Evolutionary conservation across 2,888 invertebrate species (phyloP).

Genomic region (Hyposoter dolosus): DNA sequence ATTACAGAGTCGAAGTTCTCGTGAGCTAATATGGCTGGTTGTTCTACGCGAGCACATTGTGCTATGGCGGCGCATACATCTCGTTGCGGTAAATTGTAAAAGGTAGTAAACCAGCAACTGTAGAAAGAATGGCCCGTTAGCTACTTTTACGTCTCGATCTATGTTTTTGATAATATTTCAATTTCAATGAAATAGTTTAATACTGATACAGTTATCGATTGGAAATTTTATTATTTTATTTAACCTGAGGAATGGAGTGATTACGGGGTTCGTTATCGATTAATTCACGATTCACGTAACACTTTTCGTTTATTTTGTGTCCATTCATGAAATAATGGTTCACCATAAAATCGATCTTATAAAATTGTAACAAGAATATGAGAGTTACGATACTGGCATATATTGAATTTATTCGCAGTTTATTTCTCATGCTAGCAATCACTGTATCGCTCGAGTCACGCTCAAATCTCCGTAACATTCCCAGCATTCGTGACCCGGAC

Average conservation of each 20-base stretch:
- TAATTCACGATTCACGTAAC: background rate
- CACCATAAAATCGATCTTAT: background rate
- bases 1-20: conserved; percentile 69
- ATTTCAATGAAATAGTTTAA: background rate
- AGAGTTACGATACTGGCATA: background rate
- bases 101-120: conserved; percentile 2
- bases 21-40: conserved; percentile 73
- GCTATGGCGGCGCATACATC: conserved; percentile 5
- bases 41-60: conserved; percentile 73
- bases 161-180: conserved; percentile 4
- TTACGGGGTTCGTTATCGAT: background rate
- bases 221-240: background rate
- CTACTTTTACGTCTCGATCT: background rate
- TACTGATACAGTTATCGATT: background rate
- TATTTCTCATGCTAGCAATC: conserved; percentile 15
- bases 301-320: background rate
- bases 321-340: background rate
- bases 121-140: background rate
- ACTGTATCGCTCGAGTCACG: conserved; percentile 21
- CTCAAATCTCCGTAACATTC: conserved; percentile 40
- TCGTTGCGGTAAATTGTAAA: conserved; percentile 5
- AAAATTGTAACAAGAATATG: background rate
- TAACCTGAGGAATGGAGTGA: background rate
- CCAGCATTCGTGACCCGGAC: conserved; percentile 55
- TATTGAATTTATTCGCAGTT: background rate